Conservation (phyloP, 2,797 vertebrate genomes). For the Acropternis orthonyx region DNA sequence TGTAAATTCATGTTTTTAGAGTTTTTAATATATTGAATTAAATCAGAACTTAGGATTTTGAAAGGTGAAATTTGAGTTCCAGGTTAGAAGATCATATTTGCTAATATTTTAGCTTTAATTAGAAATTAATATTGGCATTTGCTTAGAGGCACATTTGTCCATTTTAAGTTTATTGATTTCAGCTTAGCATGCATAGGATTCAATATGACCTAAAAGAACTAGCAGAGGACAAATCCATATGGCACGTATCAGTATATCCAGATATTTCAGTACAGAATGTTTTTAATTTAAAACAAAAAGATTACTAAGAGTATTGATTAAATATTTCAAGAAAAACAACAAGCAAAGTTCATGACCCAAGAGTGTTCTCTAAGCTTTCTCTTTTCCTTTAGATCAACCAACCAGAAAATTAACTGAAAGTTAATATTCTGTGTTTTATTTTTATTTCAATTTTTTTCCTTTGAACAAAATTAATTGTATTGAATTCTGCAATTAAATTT, state of each 20-base stretch:
- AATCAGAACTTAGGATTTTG: not conserved
- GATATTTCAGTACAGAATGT: not conserved
- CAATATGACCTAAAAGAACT: not conserved
- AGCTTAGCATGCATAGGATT: not conserved
- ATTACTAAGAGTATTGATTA: not conserved
- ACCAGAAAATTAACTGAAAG: not conserved
- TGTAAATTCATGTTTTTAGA: not conserved
- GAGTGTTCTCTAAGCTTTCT: not conserved
- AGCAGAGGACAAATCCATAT: not conserved
- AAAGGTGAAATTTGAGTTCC: not conserved
- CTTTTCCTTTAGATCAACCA: rapidly evolving
- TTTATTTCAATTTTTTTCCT: not conserved
- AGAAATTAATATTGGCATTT: not conserved
- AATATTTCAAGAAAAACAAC: not conserved
- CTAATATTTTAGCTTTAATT: not conserved
- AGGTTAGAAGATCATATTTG: not conserved
- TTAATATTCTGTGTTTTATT: not conserved
- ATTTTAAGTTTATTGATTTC: conserved; percentile 9
- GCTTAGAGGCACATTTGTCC: not conserved
- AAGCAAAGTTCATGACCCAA: not conserved
- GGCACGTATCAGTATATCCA: not conserved
- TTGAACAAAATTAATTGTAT: not conserved
- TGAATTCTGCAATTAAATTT: not conserved
- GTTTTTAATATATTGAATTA: not conserved
- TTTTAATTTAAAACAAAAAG: not conserved